These are phyloP conservation scores for Lithophane ornitopus DNA, from an alignment of 2,888 invertebrate genomes.

Conservation along the genomic window DNA sequence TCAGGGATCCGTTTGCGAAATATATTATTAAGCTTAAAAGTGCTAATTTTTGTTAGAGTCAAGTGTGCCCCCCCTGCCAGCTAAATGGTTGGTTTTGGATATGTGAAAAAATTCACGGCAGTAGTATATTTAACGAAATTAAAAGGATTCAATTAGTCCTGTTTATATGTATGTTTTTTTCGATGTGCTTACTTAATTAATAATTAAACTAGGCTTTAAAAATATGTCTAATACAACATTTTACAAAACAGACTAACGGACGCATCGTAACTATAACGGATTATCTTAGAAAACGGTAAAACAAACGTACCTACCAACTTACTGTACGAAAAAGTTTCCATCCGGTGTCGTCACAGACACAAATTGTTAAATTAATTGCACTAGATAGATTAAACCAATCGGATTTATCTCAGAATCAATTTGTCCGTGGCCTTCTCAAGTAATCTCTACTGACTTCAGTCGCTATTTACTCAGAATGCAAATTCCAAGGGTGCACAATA, in stretches of 20 bases:
- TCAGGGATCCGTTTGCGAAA: too few relatives aligned
- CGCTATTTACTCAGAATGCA: constrained; percentile 4
- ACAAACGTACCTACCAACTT: neutral
- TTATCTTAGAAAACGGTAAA: neutral
- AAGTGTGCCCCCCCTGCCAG: too few relatives aligned
- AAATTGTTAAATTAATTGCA: neutral
- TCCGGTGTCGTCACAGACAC: neutral
- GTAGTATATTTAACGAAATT: too few relatives aligned
- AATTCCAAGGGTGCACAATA: constrained; percentile 20
- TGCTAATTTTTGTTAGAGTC: too few relatives aligned
- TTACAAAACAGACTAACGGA: neutral
- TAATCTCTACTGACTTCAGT: constrained; percentile 2
- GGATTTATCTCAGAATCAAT: neutral
- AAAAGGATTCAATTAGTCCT: too few relatives aligned
- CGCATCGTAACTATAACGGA: neutral
- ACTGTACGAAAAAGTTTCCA: neutral
- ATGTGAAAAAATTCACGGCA: too few relatives aligned
- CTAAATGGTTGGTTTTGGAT: too few relatives aligned
- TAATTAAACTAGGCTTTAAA: neutral
- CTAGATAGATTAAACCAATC: neutral
- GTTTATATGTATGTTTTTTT: too few relatives aligned
- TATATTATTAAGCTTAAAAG: too few relatives aligned
- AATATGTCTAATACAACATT: neutral
- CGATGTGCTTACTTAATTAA: too few relatives aligned
- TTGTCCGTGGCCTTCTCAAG: neutral